Conservation (phyloP, 1,140 invertebrate genomes). For the Brachionus sp. region DNA sequence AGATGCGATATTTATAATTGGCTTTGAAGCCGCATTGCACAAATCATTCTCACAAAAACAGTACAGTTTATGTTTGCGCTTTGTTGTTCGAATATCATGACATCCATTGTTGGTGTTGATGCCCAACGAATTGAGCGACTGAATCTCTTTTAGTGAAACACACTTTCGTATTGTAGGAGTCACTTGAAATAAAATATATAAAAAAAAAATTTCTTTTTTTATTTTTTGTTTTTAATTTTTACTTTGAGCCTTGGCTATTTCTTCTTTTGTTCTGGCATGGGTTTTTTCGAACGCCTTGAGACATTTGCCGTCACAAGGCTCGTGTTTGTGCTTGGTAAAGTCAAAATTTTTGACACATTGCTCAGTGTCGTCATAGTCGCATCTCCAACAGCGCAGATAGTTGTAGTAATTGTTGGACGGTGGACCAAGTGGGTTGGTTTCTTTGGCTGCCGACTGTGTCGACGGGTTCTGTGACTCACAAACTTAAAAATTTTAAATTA, state of each 20-base stretch:
- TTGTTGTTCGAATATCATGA: constrained; percentile 34
- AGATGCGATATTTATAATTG: background rate
- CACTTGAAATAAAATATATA: background rate
- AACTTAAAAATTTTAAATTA: background rate
- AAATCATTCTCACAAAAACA: constrained; percentile 46
- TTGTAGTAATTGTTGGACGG: constrained; percentile 18
- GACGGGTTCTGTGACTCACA: background rate
- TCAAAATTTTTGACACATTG: constrained; percentile 46
- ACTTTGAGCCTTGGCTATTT: constrained; percentile 46
- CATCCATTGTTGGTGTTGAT: constrained; percentile 41
- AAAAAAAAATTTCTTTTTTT: background rate
- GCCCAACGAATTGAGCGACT: constrained; percentile 14
- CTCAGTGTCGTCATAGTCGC: constrained; percentile 44
- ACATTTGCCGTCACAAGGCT: constrained; percentile 43
- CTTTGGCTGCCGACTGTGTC: background rate
- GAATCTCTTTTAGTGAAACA: constrained; percentile 44
- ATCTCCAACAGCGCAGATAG: constrained; percentile 37
- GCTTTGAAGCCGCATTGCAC: constrained; percentile 8
- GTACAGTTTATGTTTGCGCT: constrained; percentile 31
- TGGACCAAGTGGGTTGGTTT: background rate
- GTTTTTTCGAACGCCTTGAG: constrained; percentile 43
- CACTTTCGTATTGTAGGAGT: constrained; percentile 42
- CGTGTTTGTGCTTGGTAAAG: constrained; percentile 43
- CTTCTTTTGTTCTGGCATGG: constrained; percentile 34
- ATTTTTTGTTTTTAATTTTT: background rate